Percentiles rank a stretch among this genome's conserved stretches.
Evolutionary conservation across 1,140 invertebrate species (phyloP).

Genomic region (Pemphigus obesinymphae): DNA sequence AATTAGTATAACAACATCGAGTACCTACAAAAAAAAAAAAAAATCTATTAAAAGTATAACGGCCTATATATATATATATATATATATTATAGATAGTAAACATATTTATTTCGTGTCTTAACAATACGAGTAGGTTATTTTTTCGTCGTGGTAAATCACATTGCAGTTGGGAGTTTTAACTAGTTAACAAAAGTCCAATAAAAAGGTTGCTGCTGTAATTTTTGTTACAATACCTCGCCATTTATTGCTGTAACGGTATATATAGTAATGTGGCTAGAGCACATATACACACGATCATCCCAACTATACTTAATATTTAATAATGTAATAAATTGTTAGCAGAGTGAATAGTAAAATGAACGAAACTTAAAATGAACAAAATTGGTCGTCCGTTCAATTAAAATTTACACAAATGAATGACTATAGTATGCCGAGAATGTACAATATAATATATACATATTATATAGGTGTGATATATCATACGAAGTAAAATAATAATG

Average conservation of each 20-base stretch:
- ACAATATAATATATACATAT: too few relatives aligned
- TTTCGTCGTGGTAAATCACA: background rate
- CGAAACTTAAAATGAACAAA: constrained; percentile 4
- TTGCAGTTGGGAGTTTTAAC: background rate
- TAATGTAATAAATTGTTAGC: constrained; percentile 12
- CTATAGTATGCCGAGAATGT: background rate
- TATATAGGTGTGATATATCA: too few relatives aligned
- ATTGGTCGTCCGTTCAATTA: constrained; percentile 8
- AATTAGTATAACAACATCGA: background rate
- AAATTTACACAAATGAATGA: background rate
- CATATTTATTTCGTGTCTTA: background rate
- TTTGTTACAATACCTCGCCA: constrained; percentile 27
- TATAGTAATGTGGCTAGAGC: background rate
- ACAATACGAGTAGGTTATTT: background rate
- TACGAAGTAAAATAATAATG: too few relatives aligned
- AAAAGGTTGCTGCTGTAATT: constrained; percentile 9
- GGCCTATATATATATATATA: background rate
- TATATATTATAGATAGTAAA: background rate
- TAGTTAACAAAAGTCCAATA: constrained; percentile 32
- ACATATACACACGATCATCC: background rate
- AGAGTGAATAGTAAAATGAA: constrained; percentile 24
- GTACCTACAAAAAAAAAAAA: too few relatives aligned
- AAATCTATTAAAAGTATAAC: too few relatives aligned
- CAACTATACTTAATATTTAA: background rate
- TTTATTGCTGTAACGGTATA: background rate